These are phyloP conservation scores for Sebastolobus alascanus DNA, from an alignment of 2,797 vertebrate species.

Conservation along the genomic window DNA sequence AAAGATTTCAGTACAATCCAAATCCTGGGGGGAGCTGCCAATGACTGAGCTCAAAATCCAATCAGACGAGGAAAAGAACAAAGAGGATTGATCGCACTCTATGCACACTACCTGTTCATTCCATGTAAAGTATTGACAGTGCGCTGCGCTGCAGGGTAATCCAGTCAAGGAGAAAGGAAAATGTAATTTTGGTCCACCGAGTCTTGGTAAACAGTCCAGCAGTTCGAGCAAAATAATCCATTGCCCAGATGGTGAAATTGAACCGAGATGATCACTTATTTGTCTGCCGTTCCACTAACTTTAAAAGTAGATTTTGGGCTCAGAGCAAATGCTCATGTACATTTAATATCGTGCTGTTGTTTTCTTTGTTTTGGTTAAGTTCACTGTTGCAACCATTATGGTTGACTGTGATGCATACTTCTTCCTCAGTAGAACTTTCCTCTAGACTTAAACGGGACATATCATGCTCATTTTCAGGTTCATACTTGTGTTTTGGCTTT, in stretches of 20 bases:
- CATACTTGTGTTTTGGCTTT: too few relatives aligned
- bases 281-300: slow-evolving; percentile 6
- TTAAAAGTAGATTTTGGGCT: slow-evolving; percentile 4
- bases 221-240: slow-evolving; percentile 31
- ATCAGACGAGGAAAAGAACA: slow-evolving; percentile 53
- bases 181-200: slow-evolving; percentile 31
- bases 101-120: slow-evolving; percentile 48
- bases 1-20: slow-evolving; percentile 36
- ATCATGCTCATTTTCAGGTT: background rate
- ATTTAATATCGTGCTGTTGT: slow-evolving; percentile 1
- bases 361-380: slow-evolving; percentile 7
- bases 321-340: slow-evolving; percentile 9
- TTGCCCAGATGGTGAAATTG: slow-evolving; percentile 41
- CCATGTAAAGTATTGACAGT: slow-evolving; percentile 60
- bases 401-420: background rate
- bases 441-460: background rate
- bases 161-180: slow-evolving; percentile 40
- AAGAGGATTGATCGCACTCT: slow-evolving; percentile 52
- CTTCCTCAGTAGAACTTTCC: background rate
- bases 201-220: slow-evolving; percentile 42
- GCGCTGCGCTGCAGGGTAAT: slow-evolving; percentile 33
- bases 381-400: background rate
- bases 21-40: slow-evolving; percentile 32
- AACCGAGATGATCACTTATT: slow-evolving; percentile 28
- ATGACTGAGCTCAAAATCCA: slow-evolving; percentile 47